Base-by-base conservation (phyloP, 2,113 vertebrate species). In the Gymnogyps californianus region DNA sequence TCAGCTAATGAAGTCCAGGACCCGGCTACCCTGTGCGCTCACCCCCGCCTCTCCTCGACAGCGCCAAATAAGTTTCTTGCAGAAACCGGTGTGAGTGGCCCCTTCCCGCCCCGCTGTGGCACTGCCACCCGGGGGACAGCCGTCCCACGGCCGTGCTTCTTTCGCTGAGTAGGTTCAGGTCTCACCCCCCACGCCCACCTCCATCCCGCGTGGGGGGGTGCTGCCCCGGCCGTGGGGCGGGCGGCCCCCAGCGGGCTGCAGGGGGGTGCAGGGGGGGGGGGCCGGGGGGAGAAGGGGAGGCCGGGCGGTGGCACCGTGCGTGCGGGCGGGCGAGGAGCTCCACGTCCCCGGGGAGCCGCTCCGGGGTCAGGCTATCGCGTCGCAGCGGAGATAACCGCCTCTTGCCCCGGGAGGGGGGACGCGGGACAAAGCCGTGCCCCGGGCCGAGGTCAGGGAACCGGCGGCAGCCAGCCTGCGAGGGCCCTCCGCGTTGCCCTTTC, bases 21-120 rank as follows among this genome's bases (percentile, higher is more conserved):
- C 6, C 6, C 13, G 5, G 18, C 17, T 46, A 5, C 1, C 36
- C n/a, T 7, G 8, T 0, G 64, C 32, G 2, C 36, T 19, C 21
- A 1, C 38, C 4, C 7, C 8, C 11, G 1, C 6, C 15, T 19
- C 21, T n/a, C 15, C 32, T 13, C 12, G 15, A 1, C 24, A 22
- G 10, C 11, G 6, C 11, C 71, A 1, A 36, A 28, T 0, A 7
- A n/a, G 32, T 59, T 77, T 57, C 31, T 25, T 5, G 7, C 9
- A 16, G 69, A 29, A 10, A 36, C 5, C 2, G 32, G 7, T 6
- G 59, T 1, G 29, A 34, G 40, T 7, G 28, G 19, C 21, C 44
- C 52, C 25, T 20, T 26, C 19, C 75, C 13, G 2, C 16, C 46
- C 65, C 6, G 4, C 55, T 3, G 31, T 20, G 76, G 16, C 46